phyloP scores from a whole-genome alignment of 2,113 vertebrate genomes.

The Puntigrus tetrazona region DNA sequence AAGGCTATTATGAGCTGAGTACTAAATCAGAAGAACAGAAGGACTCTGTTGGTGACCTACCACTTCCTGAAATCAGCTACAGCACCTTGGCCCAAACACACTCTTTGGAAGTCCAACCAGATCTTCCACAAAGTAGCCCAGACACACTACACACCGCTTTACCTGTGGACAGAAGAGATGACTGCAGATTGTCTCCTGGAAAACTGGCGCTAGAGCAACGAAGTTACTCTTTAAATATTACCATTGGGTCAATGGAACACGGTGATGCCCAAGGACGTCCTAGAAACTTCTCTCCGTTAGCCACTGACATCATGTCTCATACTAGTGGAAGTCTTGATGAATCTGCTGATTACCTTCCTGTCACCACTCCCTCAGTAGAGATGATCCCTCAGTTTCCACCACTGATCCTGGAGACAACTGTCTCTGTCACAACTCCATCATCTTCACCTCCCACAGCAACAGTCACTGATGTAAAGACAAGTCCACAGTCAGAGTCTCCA shows the following conservation, averaged over 20 bases:
- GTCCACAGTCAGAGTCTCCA: constrained; percentile 75
- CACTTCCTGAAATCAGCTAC: constrained; percentile 80
- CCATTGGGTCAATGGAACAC: constrained; percentile 88
- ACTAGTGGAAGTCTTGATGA: constrained; percentile 95
- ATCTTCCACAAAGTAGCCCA: constrained; percentile 76
- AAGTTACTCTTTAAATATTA: constrained; percentile 97
- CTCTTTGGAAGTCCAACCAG: constrained; percentile 70
- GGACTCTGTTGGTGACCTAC: constrained; percentile 44
- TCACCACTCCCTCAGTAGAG: constrained; percentile 87
- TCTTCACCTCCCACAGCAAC: constrained; percentile 71
- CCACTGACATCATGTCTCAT: constrained; percentile 94
- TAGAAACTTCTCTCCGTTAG: constrained; percentile 90
- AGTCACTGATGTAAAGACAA: constrained; percentile 63
- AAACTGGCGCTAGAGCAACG: constrained; percentile 96
- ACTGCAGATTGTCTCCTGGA: constrained; percentile 88
- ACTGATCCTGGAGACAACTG: constrained; percentile 73
- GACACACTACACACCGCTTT: constrained; percentile 77
- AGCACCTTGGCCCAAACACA: constrained; percentile 80
- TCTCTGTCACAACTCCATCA: constrained; percentile 70
- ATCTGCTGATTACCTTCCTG: constrained; percentile 88
- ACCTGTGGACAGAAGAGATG: constrained; percentile 86
- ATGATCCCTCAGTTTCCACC: constrained; percentile 86
- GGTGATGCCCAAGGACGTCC: constrained; percentile 86
- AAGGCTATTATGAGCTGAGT: constrained; percentile 96
- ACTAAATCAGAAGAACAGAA: constrained; percentile 80